phyloP scores from a whole-genome alignment of 1,140 invertebrate species.

The Lepidurus apus region DNA sequence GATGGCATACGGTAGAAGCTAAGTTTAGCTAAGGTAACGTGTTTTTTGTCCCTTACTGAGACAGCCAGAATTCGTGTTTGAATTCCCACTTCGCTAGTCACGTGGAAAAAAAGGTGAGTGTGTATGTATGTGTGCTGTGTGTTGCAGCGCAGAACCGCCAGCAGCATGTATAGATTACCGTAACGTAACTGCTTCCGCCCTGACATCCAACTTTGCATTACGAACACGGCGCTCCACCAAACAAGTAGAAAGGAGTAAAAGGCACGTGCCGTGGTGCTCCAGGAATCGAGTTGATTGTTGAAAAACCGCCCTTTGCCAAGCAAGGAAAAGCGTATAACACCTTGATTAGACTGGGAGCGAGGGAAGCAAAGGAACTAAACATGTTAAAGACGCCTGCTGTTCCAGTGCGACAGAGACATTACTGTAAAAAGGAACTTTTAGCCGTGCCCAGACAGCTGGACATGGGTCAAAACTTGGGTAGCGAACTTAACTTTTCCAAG shows the following conservation, averaged over 20 bases:
- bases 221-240: background rate
- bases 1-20: background rate
- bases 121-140: background rate
- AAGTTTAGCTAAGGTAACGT: background rate
- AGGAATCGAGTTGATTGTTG: conserved; percentile 1
- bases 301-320: conserved; percentile 14
- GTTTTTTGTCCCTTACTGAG: background rate
- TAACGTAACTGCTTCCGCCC: conserved; percentile 13
- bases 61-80: background rate
- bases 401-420: background rate
- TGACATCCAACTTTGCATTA: conserved; percentile 19
- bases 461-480: background rate
- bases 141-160: background rate
- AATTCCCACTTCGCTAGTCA: conserved; percentile 21
- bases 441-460: background rate
- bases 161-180: conserved; percentile 17
- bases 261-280: conserved; percentile 2
- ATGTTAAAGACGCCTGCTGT: conserved; percentile 1
- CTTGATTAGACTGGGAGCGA: background rate
- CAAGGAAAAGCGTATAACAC: background rate
- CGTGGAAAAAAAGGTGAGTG: background rate
- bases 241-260: background rate
- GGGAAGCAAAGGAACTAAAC: background rate
- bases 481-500: background rate
- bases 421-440: background rate